Evolutionary conservation across 2,888 invertebrate species (phyloP).

Genomic region (Zelleria hepariella): DNA sequence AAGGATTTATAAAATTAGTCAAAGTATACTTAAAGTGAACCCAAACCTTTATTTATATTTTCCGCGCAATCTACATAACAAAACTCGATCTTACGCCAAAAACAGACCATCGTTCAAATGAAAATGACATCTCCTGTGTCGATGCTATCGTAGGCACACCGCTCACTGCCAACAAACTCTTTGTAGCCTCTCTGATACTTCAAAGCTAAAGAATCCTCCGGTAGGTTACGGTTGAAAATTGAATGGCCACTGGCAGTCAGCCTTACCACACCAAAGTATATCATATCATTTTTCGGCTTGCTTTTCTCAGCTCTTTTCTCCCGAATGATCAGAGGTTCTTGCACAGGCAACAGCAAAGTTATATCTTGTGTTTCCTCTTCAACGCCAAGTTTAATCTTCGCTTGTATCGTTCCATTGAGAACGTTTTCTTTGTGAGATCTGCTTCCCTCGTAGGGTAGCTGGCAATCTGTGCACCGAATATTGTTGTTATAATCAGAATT

Average conservation of each 20-base stretch:
- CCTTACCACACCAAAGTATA: constrained; percentile 56
- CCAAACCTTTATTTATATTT: not conserved
- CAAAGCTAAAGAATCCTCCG: constrained; percentile 49
- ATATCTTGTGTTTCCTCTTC: constrained; percentile 35
- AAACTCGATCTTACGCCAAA: too few species aligned
- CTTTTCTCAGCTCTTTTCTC: constrained; percentile 32
- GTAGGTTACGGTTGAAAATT: constrained; percentile 34
- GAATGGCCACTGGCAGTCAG: constrained; percentile 41
- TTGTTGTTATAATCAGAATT: constrained; percentile 51
- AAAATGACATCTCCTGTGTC: constrained; percentile 15
- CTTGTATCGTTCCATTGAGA: constrained; percentile 56
- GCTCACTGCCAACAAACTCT: constrained; percentile 21
- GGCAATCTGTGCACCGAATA: constrained; percentile 65
- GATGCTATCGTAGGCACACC: constrained; percentile 31
- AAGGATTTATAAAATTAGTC: too few species aligned
- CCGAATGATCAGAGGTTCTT: constrained; percentile 45
- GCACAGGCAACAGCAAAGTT: constrained; percentile 46
- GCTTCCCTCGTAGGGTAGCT: constrained; percentile 41
- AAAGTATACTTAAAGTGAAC: too few species aligned
- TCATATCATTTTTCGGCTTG: constrained; percentile 25
- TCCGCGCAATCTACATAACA: not conserved
- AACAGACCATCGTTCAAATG: not conserved
- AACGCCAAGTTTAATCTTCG: constrained; percentile 44
- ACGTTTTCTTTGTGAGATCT: constrained; percentile 12
- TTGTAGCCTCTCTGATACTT: constrained; percentile 57